Conservation (phyloP, 1,140 invertebrate genomes). For the Aphelenchoides besseyi region DNA sequence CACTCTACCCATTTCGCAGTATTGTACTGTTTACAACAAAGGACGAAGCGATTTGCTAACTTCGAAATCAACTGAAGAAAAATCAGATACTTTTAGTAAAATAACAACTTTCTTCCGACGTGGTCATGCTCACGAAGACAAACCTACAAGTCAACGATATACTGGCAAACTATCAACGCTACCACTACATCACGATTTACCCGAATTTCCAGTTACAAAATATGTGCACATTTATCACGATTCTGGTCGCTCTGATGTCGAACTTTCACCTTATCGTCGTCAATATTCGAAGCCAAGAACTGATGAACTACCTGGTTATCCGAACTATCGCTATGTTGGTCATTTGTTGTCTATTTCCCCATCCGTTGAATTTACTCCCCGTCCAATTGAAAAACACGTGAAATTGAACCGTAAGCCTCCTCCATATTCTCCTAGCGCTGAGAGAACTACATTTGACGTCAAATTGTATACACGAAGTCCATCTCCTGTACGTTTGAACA, state of each 20-base stretch:
- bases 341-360: background rate
- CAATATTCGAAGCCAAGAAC: background rate
- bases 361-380: background rate
- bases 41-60: background rate
- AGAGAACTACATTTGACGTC: background rate
- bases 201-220: background rate
- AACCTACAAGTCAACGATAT: background rate
- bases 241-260: background rate
- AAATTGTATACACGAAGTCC: background rate
- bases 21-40: background rate
- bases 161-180: background rate
- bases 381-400: background rate
- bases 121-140: conserved; percentile 3
- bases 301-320: background rate
- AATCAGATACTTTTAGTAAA: background rate
- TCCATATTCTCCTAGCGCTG: background rate
- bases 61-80: background rate
- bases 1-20: background rate
- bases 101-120: background rate
- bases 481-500: background rate
- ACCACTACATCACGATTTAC: background rate
- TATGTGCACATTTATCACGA: background rate
- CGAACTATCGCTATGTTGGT: background rate
- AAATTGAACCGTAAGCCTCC: background rate
- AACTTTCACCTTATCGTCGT: background rate